Base-by-base conservation (phyloP, 2,113 vertebrate species). In the Sturnus vulgaris region DNA sequence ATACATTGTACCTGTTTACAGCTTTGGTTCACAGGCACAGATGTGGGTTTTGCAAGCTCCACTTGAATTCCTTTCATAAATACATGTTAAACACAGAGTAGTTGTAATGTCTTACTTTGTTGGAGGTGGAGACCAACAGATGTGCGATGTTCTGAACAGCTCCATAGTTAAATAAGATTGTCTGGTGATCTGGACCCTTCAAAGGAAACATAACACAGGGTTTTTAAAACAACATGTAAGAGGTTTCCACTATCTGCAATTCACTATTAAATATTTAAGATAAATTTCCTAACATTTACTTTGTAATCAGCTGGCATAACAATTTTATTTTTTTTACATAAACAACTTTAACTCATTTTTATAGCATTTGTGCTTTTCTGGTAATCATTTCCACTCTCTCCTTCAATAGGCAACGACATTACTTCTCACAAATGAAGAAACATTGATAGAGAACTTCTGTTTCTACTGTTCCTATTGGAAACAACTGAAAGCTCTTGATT, bases 161-260 rank as follows among this genome's bases (percentile, higher is more conserved):
- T 88, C 98, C 99, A 10, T 99, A 98, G 97, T 99, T 99, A 98
- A 99, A 99, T 93, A 99, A 98, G 97, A 99, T 98, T 80, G 98
- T 99, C 97, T 99, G 99, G 98, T 99, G 99, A 95, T 99, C 99
- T 91, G 99, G 98, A 73, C 99, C 99, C 99, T 99, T 97, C 59
- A 97, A 98, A 94, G 86, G 82, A 97, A 96, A 95, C 33, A 82
- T 5, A 66, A 94, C 59, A 64, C 12, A 66, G 35, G 31, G 81
- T 40, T 85, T 80, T 70, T 53, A 55, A 52, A 71, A 60, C 16
- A 75, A 46, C 14, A 33, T 4, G 4, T 6, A 64, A 63, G 60
- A 68, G 6, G 7, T 69, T 95, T 57, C 31, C 24, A 65, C 44
- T 76, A 49, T 44, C 68, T 71, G 28, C 25, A 90, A 37, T 28